Evolutionary conservation across 1,140 invertebrate genomes (phyloP).

Genomic region (Brachionus calyciflorus): DNA sequence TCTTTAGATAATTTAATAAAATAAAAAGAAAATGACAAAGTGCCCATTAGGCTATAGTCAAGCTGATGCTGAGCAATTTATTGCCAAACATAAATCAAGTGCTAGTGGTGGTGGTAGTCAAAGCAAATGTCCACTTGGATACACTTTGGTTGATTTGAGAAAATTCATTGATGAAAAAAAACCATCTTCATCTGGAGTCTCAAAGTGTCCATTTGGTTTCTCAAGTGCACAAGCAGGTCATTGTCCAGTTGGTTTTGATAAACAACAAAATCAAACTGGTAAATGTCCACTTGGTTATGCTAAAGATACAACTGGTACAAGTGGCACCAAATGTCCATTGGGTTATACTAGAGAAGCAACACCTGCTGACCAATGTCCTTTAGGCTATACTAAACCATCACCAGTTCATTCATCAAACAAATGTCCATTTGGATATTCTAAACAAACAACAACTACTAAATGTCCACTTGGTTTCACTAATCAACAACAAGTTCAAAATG

Average conservation of each 20-base stretch:
- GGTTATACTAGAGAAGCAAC: too few species aligned
- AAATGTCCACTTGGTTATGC: slow-evolving; percentile 12
- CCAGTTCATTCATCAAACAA: background rate
- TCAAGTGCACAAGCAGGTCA: too few species aligned
- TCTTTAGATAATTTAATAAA: too few species aligned
- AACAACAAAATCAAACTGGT: background rate
- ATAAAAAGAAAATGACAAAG: background rate
- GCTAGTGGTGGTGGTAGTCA: too few species aligned
- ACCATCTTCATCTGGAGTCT: background rate
- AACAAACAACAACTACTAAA: background rate
- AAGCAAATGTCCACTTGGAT: too few species aligned
- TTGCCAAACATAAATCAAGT: background rate
- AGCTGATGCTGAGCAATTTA: background rate
- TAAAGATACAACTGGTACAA: too few species aligned
- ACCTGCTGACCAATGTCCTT: background rate
- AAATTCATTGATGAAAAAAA: background rate
- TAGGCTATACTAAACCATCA: background rate
- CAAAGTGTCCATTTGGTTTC: background rate
- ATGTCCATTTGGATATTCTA: background rate
- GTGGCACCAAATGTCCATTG: too few species aligned
- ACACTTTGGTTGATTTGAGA: background rate
- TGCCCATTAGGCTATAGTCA: slow-evolving; percentile 7
- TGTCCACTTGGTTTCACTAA: background rate
- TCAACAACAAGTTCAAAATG: too few species aligned
- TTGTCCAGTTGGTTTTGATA: background rate